These are phyloP conservation scores for Aplochiton taeniatus DNA, from an alignment of 2,797 vertebrate genomes.

Conservation along the genomic window DNA sequence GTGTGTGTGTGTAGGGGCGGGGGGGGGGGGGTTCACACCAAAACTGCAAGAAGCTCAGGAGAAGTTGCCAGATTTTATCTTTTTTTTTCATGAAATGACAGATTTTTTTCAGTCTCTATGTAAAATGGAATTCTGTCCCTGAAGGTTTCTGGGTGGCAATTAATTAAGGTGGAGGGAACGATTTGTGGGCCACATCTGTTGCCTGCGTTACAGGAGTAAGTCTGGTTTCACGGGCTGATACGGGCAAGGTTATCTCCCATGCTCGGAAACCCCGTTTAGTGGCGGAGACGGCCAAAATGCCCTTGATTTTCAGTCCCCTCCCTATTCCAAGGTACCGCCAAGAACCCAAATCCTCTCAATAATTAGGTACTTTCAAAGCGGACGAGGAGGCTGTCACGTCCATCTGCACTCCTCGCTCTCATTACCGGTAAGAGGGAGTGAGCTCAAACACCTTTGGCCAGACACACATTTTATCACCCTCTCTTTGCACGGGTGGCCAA, in stretches of 20 bases:
- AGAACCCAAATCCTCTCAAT: conserved; percentile 28
- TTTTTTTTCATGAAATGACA: conserved; percentile 52
- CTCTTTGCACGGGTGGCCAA: conserved; percentile 29
- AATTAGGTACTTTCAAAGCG: conserved; percentile 37
- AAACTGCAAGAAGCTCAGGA: conserved; percentile 29
- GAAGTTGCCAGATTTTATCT: conserved; percentile 12
- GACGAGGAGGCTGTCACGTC: neutral
- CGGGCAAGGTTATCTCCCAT: conserved; percentile 8
- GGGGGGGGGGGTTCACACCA: neutral
- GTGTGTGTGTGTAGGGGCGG: too few species aligned
- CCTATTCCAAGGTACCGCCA: conserved; percentile 14
- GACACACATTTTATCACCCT: conserved; percentile 41
- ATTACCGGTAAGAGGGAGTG: conserved; percentile 40
- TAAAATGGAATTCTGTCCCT: conserved; percentile 24
- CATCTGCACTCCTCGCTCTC: conserved; percentile 38
- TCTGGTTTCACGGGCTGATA: conserved; percentile 7
- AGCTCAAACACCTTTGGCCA: conserved; percentile 40
- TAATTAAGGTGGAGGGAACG: conserved; percentile 12
- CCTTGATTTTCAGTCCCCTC: conserved; percentile 8
- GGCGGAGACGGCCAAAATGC: conserved; percentile 1
- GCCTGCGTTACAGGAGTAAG: neutral
- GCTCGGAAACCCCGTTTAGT: neutral
- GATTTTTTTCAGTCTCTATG: conserved; percentile 33
- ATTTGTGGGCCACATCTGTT: neutral
- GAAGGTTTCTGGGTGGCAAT: conserved; percentile 28